phyloP scores from a whole-genome alignment of 2,113 vertebrate species.

The Periophthalmodon schlosseri region DNA sequence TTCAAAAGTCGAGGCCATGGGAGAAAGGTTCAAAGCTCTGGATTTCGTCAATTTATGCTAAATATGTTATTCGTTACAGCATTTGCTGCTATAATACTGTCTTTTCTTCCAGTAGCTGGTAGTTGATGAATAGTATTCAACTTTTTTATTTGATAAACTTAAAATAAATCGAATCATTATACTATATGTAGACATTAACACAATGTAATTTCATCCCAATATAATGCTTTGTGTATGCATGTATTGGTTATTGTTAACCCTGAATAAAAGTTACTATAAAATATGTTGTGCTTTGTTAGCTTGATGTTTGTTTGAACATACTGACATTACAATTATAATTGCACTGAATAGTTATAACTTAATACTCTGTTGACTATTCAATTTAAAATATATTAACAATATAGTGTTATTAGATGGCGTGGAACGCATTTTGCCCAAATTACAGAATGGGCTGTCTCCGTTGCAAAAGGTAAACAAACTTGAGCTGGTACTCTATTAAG shows the following conservation, averaged over 20 bases:
- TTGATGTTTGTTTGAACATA: background rate
- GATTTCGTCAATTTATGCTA: constrained; percentile 47
- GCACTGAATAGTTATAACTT: background rate
- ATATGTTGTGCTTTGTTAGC: background rate
- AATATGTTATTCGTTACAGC: constrained; percentile 71
- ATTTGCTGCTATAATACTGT: constrained; percentile 65
- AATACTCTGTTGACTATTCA: background rate
- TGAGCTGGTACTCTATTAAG: constrained; percentile 34
- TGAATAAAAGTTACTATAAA: background rate
- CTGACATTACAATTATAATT: background rate
- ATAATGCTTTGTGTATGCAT: background rate
- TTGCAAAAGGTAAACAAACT: constrained; percentile 9
- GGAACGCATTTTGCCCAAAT: background rate
- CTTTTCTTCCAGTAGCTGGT: constrained; percentile 75
- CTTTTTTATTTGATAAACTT: background rate
- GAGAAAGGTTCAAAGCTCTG: constrained; percentile 40
- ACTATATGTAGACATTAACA: background rate
- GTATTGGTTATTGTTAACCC: background rate
- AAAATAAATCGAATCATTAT: background rate
- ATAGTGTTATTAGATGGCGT: background rate
- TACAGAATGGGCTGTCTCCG: background rate
- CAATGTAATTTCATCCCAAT: background rate
- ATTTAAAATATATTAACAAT: too few relatives aligned
- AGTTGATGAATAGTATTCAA: constrained; percentile 14
- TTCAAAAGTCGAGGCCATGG: constrained; percentile 84